phyloP scores from a whole-genome alignment of 2,888 invertebrate species.

The Hemithea aestivaria region DNA sequence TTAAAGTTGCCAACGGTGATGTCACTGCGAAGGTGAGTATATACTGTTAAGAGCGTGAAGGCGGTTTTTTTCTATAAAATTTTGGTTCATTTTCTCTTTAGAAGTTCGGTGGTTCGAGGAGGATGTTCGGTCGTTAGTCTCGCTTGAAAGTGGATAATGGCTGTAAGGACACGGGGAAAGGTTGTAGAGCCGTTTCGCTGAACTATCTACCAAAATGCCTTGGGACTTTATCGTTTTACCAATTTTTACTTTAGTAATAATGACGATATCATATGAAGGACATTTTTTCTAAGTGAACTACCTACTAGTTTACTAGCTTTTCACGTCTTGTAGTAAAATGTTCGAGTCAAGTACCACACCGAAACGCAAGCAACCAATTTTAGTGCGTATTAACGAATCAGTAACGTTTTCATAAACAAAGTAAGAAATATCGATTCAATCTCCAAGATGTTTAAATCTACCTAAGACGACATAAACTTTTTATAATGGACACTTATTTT shows the following conservation, averaged over 20 bases:
- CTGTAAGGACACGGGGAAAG: conserved; percentile 16
- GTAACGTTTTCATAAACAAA: too few relatives aligned
- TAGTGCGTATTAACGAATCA: too few relatives aligned
- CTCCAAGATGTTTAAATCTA: too few relatives aligned
- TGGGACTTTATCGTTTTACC: background rate
- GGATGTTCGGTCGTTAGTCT: conserved; percentile 18
- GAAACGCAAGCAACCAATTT: too few relatives aligned
- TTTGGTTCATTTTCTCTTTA: conserved; percentile 12
- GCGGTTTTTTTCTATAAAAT: conserved; percentile 8
- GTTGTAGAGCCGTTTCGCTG: conserved; percentile 10
- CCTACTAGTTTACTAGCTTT: too few relatives aligned
- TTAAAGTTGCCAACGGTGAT: conserved; percentile 36
- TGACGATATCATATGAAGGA: too few relatives aligned
- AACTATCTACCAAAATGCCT: conserved; percentile 1
- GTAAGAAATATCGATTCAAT: too few relatives aligned
- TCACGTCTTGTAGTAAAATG: too few relatives aligned
- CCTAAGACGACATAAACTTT: too few relatives aligned
- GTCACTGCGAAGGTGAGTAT: conserved; percentile 18
- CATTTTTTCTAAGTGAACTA: too few relatives aligned
- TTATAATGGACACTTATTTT: too few relatives aligned
- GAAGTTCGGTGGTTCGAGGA: conserved; percentile 3
- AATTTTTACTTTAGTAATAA: background rate
- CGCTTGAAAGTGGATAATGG: conserved; percentile 16
- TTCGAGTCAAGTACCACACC: too few relatives aligned
- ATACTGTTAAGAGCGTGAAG: conserved; percentile 14